Evolutionary conservation across 2,113 vertebrate genomes (phyloP).

Genomic region (Anoplopoma fimbria): DNA sequence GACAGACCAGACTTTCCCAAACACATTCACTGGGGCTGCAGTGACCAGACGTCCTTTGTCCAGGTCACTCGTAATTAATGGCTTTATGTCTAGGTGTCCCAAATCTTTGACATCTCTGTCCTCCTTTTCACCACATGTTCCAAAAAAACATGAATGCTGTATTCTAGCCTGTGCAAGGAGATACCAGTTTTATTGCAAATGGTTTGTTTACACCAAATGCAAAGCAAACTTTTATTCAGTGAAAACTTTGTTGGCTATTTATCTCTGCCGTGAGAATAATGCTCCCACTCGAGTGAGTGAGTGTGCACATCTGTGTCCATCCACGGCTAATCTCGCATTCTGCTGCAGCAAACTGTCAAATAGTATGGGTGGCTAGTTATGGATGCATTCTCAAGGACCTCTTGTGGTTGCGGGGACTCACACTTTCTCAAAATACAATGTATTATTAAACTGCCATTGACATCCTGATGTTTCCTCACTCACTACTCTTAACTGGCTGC

Average conservation of each 20-base stretch:
- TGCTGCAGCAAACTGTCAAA: neutral
- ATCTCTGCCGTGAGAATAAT: neutral
- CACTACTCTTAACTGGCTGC: no score
- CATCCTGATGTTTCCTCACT: no score
- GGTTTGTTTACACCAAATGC: neutral
- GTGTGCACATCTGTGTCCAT: neutral
- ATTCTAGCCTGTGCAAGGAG: neutral
- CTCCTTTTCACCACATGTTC: conserved; percentile 10
- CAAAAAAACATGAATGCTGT: neutral
- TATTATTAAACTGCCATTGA: no score
- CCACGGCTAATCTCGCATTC: neutral
- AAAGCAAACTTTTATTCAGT: neutral
- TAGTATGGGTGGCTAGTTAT: neutral
- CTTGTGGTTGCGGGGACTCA: no score
- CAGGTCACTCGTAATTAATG: neutral
- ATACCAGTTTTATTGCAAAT: neutral
- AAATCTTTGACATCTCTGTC: conserved; percentile 14
- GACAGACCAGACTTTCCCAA: neutral
- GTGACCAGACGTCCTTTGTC: neutral
- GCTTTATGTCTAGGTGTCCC: neutral
- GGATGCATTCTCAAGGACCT: neutral
- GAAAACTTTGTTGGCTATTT: neutral
- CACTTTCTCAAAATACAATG: no score
- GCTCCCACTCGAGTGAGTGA: neutral
- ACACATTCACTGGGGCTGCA: neutral